These are phyloP conservation scores for Scartelaos histophorus DNA, from an alignment of 2,113 vertebrate genomes.

Conservation along the genomic window DNA sequence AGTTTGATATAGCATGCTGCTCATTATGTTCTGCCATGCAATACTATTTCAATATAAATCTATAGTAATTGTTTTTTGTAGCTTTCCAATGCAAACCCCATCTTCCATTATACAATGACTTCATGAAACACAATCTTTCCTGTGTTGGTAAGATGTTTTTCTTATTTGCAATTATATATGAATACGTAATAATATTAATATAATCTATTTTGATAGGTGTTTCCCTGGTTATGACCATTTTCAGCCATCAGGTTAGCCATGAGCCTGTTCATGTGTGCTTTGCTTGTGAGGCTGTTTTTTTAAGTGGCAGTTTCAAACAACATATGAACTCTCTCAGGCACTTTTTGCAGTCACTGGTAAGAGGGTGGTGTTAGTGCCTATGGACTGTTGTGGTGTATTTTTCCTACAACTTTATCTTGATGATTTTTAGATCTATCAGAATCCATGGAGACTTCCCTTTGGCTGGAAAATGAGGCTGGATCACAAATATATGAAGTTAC, in stretches of 20 bases:
- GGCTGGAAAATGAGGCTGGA: slow-evolving; percentile 35
- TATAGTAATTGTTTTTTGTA: background rate
- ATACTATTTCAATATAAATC: background rate
- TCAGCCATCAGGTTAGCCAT: background rate
- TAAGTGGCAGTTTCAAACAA: fast-evolving
- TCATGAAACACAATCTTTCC: background rate
- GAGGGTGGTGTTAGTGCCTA: background rate
- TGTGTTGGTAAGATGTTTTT: slow-evolving; percentile 42
- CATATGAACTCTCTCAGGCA: slow-evolving; percentile 54
- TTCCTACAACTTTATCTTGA: background rate
- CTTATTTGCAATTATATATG: background rate
- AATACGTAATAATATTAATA: background rate
- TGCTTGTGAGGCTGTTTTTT: slow-evolving; percentile 49
- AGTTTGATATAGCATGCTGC: background rate
- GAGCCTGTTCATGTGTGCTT: slow-evolving; percentile 51
- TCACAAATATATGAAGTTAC: background rate
- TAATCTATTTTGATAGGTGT: slow-evolving; percentile 25
- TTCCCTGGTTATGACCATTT: slow-evolving; percentile 39
- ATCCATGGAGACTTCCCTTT: slow-evolving; percentile 61
- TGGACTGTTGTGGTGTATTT: background rate
- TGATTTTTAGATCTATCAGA: slow-evolving; percentile 40
- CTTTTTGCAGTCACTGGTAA: slow-evolving; percentile 48
- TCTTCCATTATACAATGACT: background rate
- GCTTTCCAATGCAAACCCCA: background rate
- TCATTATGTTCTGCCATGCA: background rate